Evolutionary conservation across 35 echinoderm and acorn worm species (phyloP).

Genomic region (Stichopus chloronotus): DNA sequence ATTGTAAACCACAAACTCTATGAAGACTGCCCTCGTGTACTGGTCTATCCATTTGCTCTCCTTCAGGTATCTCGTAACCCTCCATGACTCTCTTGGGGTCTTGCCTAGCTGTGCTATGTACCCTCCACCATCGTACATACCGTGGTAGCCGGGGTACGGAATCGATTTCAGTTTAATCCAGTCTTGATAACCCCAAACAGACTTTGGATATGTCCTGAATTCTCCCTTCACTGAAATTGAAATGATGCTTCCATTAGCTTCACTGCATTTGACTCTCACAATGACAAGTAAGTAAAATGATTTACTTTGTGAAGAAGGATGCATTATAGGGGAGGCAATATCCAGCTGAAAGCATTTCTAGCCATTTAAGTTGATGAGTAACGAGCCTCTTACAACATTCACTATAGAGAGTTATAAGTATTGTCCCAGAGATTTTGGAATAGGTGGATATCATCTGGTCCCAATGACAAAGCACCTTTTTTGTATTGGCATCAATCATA

Average conservation of each 20-base stretch:
- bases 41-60: constrained; percentile 86
- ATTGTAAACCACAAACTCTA: constrained; percentile 97
- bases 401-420: too few relatives aligned
- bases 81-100: constrained; percentile 27
- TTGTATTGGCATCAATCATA: too few relatives aligned
- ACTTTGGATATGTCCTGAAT: constrained; percentile 7
- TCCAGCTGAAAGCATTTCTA: neutral
- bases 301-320: too few relatives aligned
- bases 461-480: too few relatives aligned
- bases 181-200: constrained; percentile 76
- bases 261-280: too few relatives aligned
- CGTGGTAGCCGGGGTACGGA: constrained; percentile 74
- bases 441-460: too few relatives aligned
- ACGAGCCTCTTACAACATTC: too few relatives aligned
- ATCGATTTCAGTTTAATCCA: constrained; percentile 78
- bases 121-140: constrained; percentile 84
- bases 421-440: too few relatives aligned
- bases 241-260: neutral
- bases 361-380: too few relatives aligned
- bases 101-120: constrained; percentile 74
- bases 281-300: too few relatives aligned
- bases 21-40: constrained; percentile 86
- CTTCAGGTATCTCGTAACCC: constrained; percentile 66
- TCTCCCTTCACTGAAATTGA: constrained; percentile 54
- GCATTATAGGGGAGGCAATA: neutral